Evolutionary conservation across 2,797 vertebrate genomes (phyloP).

Genomic region (Pseudopleuronectes americanus): DNA sequence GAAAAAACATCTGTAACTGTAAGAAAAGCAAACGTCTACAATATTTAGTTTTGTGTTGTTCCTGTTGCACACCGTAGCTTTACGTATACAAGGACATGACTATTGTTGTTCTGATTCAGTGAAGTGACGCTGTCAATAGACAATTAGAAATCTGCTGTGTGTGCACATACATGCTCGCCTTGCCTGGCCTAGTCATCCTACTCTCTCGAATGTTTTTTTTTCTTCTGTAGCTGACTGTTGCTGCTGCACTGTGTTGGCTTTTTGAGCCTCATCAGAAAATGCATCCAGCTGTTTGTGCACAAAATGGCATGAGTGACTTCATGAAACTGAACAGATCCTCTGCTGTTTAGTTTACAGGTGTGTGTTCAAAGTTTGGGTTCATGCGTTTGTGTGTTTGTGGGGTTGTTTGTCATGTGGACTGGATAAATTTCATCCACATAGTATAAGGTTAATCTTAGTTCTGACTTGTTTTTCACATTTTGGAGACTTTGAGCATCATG

Average conservation of each 20-base stretch:
- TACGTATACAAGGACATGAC: constrained; percentile 4
- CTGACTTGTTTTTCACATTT: constrained; percentile 15
- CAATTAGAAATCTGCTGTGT: constrained; percentile 21
- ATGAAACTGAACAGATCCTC: neutral
- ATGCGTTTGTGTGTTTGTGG: no score
- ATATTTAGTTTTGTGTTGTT: neutral
- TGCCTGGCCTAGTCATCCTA: constrained; percentile 8
- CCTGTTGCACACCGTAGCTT: constrained; percentile 9
- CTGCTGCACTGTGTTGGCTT: constrained; percentile 19
- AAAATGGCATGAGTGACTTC: constrained; percentile 8
- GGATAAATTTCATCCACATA: constrained; percentile 3
- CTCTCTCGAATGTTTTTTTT: neutral
- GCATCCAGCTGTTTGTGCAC: constrained; percentile 31
- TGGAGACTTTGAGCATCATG: constrained; percentile 24
- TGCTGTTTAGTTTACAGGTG: constrained; percentile 14
- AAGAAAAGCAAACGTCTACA: constrained; percentile 1
- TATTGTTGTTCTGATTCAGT: constrained; percentile 26
- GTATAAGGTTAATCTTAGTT: neutral
- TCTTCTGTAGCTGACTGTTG: constrained; percentile 16
- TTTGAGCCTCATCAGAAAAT: constrained; percentile 27
- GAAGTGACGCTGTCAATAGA: constrained; percentile 19
- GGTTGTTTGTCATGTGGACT: neutral
- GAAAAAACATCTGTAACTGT: neutral
- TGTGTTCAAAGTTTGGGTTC: neutral
- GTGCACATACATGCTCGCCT: constrained; percentile 12